Evolutionary conservation across 2,797 vertebrate species (phyloP).

Genomic region (Lerista edwardsae): DNA sequence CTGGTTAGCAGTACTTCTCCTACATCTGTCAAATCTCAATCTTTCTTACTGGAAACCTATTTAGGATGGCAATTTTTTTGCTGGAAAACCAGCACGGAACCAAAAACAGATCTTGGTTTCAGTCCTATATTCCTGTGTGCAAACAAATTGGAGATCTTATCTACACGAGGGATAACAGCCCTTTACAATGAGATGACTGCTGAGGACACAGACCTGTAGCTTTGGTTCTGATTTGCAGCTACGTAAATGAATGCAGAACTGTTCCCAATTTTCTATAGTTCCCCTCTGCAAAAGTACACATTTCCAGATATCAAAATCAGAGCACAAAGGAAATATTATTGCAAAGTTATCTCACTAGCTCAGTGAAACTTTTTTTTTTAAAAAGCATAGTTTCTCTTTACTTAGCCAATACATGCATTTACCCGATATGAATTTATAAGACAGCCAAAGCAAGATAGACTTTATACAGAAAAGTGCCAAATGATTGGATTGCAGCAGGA

Average conservation of each 20-base stretch:
- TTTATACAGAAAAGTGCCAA: not conserved
- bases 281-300: slow-evolving; percentile 23
- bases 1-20: too few species aligned
- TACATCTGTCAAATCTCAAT: too few species aligned
- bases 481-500: not conserved
- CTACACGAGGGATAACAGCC: too few species aligned
- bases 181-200: not conserved
- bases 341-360: not conserved
- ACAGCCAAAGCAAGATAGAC: not conserved
- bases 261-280: not conserved
- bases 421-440: not conserved
- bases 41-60: too few species aligned
- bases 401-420: not conserved
- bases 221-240: slow-evolving; percentile 11
- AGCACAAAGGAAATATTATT: not conserved
- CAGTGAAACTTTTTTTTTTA: slow-evolving; percentile 1
- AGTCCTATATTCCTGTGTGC: too few species aligned
- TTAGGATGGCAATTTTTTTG: too few species aligned
- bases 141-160: too few species aligned
- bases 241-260: slow-evolving; percentile 7
- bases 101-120: too few species aligned
- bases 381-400: not conserved
- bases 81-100: too few species aligned
- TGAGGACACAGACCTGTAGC: not conserved
- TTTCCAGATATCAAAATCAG: slow-evolving; percentile 16